A percentile compares a stretch with the other conserved stretches of the same genome.
Conservation (phyloP, 2,888 invertebrate genomes). For the Laothoe populi region DNA sequence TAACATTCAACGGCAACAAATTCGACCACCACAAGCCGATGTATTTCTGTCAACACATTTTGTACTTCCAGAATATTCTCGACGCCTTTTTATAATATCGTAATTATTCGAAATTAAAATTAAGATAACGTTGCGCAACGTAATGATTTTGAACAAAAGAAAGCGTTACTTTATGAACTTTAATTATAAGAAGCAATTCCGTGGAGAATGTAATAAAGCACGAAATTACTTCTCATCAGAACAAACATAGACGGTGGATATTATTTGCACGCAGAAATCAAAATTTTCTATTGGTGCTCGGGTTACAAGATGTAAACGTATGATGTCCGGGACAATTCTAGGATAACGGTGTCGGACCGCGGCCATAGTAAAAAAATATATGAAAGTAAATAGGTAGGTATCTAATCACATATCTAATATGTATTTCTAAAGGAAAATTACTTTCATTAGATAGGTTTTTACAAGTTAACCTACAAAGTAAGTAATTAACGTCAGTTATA, state of each 20-base stretch:
- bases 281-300: conserved; percentile 17
- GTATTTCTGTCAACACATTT: conserved; percentile 47
- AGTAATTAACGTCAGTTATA: no score
- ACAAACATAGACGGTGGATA: conserved; percentile 46
- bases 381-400: no score
- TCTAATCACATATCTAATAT: no score
- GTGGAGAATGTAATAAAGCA: conserved; percentile 74
- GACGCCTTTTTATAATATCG: conserved; percentile 14
- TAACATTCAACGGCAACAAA: conserved; percentile 53
- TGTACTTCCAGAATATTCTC: conserved; percentile 29
- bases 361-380: no score
- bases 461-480: no score
- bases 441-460: no score
- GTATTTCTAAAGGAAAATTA: no score
- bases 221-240: conserved; percentile 72
- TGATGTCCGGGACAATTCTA: no score
- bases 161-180: conserved; percentile 69
- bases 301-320: no score
- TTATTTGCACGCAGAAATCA: conserved; percentile 26
- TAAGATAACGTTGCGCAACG: conserved; percentile 35
- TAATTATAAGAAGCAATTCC: conserved; percentile 69
- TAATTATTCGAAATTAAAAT: conserved; percentile 4
- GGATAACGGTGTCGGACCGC: no score
- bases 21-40: conserved; percentile 31
- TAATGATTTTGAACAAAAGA: conserved; percentile 54